A percentile compares a stretch with the other conserved stretches of the same genome.
These are phyloP conservation scores for Nomia melanderi DNA, from an alignment of 1,140 invertebrate genomes.

Conservation along the genomic window DNA sequence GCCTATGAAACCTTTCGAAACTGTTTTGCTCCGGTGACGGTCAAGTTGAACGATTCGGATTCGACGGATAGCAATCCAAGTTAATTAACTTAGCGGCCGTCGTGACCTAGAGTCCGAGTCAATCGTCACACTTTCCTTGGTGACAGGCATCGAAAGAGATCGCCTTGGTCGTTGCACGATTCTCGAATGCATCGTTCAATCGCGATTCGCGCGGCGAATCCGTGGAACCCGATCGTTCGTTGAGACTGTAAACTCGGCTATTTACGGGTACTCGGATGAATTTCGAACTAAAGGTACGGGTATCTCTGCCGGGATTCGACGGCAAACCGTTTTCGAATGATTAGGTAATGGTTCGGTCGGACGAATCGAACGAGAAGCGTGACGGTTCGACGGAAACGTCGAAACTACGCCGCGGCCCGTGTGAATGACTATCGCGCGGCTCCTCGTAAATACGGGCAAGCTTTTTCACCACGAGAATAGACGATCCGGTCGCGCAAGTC, in stretches of 20 bases:
- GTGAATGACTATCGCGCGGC: background rate
- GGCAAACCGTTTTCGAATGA: too few species aligned
- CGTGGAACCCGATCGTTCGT: too few species aligned
- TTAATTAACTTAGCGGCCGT: constrained; percentile 55
- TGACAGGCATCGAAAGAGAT: constrained; percentile 25
- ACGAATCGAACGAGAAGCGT: too few species aligned
- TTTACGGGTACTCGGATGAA: too few species aligned
- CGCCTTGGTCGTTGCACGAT: constrained; percentile 5
- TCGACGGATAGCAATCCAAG: constrained; percentile 22
- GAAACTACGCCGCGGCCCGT: too few species aligned
- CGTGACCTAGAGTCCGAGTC: constrained; percentile 37
- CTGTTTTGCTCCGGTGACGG: background rate
- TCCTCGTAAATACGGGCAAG: background rate
- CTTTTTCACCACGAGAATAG: background rate
- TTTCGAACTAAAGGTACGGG: too few species aligned
- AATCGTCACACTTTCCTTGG: constrained; percentile 53
- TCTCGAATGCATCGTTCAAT: too few species aligned
- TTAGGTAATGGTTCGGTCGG: too few species aligned
- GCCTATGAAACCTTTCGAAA: background rate
- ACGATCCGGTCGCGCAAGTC: too few species aligned
- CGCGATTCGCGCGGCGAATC: background rate
- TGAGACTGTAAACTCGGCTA: too few species aligned
- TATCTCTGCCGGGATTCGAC: too few species aligned
- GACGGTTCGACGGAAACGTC: too few species aligned
- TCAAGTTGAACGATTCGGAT: constrained; percentile 30